Evolutionary conservation across 2,113 vertebrate species (phyloP).

Genomic region (Zosterops pallidus): DNA sequence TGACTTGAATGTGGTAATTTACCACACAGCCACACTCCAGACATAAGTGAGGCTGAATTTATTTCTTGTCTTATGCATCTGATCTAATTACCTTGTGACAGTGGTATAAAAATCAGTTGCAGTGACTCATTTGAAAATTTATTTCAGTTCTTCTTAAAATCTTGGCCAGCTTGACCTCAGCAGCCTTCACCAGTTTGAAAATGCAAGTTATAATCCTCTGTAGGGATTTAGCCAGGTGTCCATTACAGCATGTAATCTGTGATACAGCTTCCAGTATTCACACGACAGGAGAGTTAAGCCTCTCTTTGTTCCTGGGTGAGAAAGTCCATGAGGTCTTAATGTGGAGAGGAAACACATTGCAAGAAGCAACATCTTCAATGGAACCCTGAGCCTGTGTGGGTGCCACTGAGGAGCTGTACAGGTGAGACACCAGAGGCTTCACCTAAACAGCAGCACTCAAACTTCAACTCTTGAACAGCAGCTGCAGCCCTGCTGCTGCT

Average conservation of each 20-base stretch:
- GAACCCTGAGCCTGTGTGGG: constrained; percentile 39
- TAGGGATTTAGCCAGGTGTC: constrained; percentile 76
- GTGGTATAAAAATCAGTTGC: neutral
- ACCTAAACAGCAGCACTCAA: constrained; percentile 47
- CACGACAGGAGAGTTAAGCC: constrained; percentile 74
- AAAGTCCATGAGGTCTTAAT: constrained; percentile 46
- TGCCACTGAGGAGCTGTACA: constrained; percentile 56
- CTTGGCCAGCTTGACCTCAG: constrained; percentile 68
- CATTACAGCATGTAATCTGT: constrained; percentile 77
- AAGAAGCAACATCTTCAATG: constrained; percentile 70
- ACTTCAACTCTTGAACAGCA: constrained; percentile 48
- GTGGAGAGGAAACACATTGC: constrained; percentile 26
- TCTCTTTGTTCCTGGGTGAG: constrained; percentile 60
- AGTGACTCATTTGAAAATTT: constrained; percentile 32
- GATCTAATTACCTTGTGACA: constrained; percentile 6
- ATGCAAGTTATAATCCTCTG: constrained; percentile 75
- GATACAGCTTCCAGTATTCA: constrained; percentile 75
- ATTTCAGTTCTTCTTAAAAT: constrained; percentile 55
- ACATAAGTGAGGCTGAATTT: constrained; percentile 56
- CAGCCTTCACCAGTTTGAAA: constrained; percentile 72
- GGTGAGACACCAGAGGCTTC: constrained; percentile 61
- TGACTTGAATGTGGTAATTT: constrained; percentile 45
- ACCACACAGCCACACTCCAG: constrained; percentile 32
- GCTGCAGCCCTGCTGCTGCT: neutral
- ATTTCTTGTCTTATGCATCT: constrained; percentile 48